Conservation (phyloP, 2,113 vertebrate genomes). For the Megaptera novaeangliae region DNA sequence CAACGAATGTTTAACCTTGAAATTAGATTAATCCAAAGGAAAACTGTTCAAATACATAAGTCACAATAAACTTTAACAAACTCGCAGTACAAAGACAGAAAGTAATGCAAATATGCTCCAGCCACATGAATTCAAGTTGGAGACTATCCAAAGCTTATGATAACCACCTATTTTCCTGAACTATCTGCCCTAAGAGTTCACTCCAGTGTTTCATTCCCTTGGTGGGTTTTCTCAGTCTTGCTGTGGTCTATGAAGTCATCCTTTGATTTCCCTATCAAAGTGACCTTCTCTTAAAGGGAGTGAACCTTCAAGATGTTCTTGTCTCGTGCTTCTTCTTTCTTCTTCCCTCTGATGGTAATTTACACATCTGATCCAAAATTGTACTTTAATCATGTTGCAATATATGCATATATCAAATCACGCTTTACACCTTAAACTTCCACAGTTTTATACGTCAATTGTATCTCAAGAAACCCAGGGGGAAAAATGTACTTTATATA, state of each 20-base stretch:
- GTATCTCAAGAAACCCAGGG: neutral
- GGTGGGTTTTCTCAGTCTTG: neutral
- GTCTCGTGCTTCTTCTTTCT: neutral
- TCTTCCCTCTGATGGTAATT: neutral
- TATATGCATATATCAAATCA: neutral
- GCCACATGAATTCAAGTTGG: neutral
- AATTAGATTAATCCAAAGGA: neutral
- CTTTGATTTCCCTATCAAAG: neutral
- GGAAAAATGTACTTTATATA: neutral
- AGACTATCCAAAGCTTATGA: neutral
- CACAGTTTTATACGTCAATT: neutral
- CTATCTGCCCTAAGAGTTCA: neutral
- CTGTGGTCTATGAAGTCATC: neutral
- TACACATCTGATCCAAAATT: neutral
- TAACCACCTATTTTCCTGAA: neutral
- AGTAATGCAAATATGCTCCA: neutral
- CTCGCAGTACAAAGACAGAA: neutral
- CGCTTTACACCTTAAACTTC: neutral
- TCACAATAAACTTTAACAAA: neutral
- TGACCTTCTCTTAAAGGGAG: neutral
- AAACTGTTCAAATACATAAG: slow-evolving; percentile 4
- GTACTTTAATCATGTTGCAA: neutral
- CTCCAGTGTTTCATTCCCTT: neutral
- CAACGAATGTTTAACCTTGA: neutral
- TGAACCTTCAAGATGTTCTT: neutral